phyloP scores from a whole-genome alignment of 2,888 invertebrate species.

The Pristionchus mayeri region DNA sequence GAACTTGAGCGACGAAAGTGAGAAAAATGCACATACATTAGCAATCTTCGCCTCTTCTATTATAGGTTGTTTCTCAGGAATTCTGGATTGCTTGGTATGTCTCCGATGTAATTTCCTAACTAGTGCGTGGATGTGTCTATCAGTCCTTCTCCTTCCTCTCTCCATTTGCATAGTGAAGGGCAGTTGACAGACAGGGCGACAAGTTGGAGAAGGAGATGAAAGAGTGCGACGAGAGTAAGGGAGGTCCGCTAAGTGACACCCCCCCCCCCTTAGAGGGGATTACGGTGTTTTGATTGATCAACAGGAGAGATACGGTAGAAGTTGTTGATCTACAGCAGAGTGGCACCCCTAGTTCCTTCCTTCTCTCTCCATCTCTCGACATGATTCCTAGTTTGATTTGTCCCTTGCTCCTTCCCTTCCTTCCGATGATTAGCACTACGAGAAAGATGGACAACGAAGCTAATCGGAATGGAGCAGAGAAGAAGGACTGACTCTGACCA shows the following conservation, averaged over 20 bases:
- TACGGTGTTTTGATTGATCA: neutral
- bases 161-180: conserved; percentile 31
- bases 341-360: conserved; percentile 23
- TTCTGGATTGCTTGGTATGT: neutral
- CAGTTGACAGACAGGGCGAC: conserved; percentile 39
- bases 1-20: no score
- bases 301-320: no score
- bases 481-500: neutral
- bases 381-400: conserved; percentile 43
- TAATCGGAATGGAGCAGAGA: conserved; percentile 20
- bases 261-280: neutral
- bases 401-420: neutral
- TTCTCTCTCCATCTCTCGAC: neutral
- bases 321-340: conserved; percentile 6
- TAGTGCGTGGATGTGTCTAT: neutral
- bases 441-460: conserved; percentile 35
- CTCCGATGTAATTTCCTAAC: neutral
- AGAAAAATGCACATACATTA: no score
- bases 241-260: conserved; percentile 1
- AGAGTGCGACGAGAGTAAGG: neutral
- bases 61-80: neutral
- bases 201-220: conserved; percentile 26
- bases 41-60: no score
- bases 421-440: conserved; percentile 34
- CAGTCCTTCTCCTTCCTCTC: neutral